Base-by-base conservation (phyloP, 2,888 invertebrate genomes). In the Drosophila prolongata region DNA sequence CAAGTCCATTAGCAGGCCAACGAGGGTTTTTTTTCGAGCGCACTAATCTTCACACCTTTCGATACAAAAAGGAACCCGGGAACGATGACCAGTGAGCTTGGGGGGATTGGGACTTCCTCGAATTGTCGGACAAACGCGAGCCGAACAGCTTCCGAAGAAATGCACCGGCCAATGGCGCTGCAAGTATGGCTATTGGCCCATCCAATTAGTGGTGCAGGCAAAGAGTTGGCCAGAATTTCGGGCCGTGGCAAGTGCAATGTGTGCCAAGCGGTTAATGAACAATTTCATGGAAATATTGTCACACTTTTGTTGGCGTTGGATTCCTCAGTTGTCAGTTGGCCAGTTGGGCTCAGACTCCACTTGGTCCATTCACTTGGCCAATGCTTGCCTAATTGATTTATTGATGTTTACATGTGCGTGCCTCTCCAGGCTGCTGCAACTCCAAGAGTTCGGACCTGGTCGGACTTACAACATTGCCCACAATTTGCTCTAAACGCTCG, bases 391-490 rank as follows among this genome's bases (percentile, higher is more conserved):
- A 90, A 90, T 91, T 91, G 91, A 91, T 90, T 91, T 90, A 90
- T 90, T 90, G 91, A 90, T 91, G 91, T 90, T 90, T 91, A 90
- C 90, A 85, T 90, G 88, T 89, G 81, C 90, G 84, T 87, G 90
- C 89, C 84, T 78, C 78, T 75, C 73, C 76, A 78, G 59, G 61
- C 61, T 53, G 47, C 70, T 49, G 70, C 52, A 53, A 40, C 53
- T 70, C 71, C 37, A 35, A 27, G 35, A 37, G 27, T 38, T 61
- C 38, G 73, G 47, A 54, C 52, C 71, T 35, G 52, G 40, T 58
- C 55, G 54, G 50, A 62, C 75, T 87, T 88, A 87, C 83, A 87
- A 87, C 80, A 88, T 83, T 74, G 87, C 84, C 84, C 80, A 83
- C 83, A 83, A 83, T 83, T 83, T 83, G 89, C 83, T 83, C 89